Evolutionary conservation across 1,140 invertebrate species (phyloP).

Genomic region (Galleria mellonella): DNA sequence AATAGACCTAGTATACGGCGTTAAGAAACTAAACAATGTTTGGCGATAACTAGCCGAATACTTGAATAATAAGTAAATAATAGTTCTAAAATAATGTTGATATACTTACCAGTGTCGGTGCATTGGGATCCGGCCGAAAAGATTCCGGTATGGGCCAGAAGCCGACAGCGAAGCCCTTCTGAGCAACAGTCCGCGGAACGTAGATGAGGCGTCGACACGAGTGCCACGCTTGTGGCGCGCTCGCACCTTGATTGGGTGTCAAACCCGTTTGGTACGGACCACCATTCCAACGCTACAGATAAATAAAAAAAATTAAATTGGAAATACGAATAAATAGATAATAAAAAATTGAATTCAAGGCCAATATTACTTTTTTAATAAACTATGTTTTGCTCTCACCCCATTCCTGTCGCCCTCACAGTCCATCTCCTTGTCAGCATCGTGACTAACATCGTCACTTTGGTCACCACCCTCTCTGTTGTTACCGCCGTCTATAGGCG

Average conservation of each 20-base stretch:
- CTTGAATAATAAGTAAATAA: too few relatives aligned
- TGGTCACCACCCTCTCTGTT: conserved; percentile 43
- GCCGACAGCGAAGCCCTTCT: conserved; percentile 93
- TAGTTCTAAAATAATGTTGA: too few relatives aligned
- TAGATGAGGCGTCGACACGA: conserved; percentile 93
- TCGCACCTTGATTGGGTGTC: conserved; percentile 25
- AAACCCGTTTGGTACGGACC: conserved; percentile 38
- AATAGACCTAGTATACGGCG: too few relatives aligned
- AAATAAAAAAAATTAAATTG: background rate
- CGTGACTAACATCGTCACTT: conserved; percentile 42
- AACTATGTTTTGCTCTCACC: conserved; percentile 19
- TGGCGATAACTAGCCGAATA: too few relatives aligned
- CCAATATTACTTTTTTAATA: too few relatives aligned
- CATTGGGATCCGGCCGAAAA: conserved; percentile 94
- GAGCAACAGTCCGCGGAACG: conserved; percentile 90
- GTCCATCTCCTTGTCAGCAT: conserved; percentile 55
- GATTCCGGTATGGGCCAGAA: conserved; percentile 99
- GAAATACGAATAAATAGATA: too few relatives aligned
- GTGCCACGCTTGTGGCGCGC: conserved; percentile 81
- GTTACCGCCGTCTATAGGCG: conserved; percentile 75
- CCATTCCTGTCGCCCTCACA: conserved; percentile 55
- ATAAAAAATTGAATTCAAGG: too few relatives aligned
- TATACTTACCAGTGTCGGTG: conserved; percentile 78
- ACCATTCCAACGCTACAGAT: conserved; percentile 56
- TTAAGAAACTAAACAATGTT: too few relatives aligned